Evolutionary conservation across 2,888 invertebrate species (phyloP), one percentile per base, ranked within the genome.

Genomic region (Choristoneura rosaceana): DNA sequence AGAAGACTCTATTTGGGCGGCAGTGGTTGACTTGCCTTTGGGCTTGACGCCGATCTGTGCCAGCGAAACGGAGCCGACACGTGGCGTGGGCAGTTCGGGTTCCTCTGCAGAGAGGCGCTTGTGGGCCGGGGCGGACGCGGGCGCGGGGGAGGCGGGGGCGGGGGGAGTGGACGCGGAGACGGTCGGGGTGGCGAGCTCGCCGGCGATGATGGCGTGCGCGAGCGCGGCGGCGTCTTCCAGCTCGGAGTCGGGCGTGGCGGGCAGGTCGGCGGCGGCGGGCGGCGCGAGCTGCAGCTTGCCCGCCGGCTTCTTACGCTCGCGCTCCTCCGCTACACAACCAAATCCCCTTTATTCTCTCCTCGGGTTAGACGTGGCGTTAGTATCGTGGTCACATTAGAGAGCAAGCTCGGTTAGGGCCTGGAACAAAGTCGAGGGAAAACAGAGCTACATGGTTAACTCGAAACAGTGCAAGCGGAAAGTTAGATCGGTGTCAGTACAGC

Each of bases 361-460:
- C 89, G 87, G 89, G 85, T 94, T 93, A 94, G 88, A 87, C 91
- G 86, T 87, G 90, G 89, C 92, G 93, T 94, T 94, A 94, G 94
- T 94, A 93, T 90, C 85, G 94, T 92, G 90, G 87, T 94, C 94
- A 94, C 94, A 94, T 93, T 92, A 94, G 87, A 90, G 94, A 91
- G 92, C 94, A 94, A 94, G 94, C 94, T 92, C 94, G 94, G 94
- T 94, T 94, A 94, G 93, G 91, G 94, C 94, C 94, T 94, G 94
- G 91, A 94, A 94, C 94, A 94, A 93, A 93, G 90, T 94, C 87
- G 91, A 92, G 91, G 92, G 93, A 93, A 92, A 93, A 93, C 90
- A 87, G 80, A 89, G 88, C 93, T 90, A 90, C 92, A 82, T 84
- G 87, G 94, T 94, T 94, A 93, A 89, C 82, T 84, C 80, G 88